phyloP scores from a whole-genome alignment of 1,140 invertebrate species.

The Micrasema minimum region DNA sequence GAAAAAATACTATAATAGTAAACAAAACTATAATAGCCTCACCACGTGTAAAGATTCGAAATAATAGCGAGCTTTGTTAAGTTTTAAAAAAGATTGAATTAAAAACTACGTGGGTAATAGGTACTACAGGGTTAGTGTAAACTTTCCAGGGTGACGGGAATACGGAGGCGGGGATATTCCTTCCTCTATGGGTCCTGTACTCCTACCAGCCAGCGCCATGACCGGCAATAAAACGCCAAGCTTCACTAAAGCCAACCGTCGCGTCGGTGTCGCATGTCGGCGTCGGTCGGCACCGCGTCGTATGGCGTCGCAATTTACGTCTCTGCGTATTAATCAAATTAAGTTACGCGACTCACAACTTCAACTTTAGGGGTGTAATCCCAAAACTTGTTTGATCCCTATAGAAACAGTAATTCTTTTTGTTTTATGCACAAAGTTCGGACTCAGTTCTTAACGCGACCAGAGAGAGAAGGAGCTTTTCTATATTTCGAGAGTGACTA shows the following conservation, averaged over 20 bases:
- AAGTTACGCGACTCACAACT: conserved; percentile 26
- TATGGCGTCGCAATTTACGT: conserved; percentile 23
- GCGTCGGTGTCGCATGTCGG: too few species aligned
- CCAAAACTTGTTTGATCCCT: conserved; percentile 33
- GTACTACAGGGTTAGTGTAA: too few species aligned
- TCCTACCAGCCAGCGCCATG: not conserved
- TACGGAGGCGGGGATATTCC: not conserved
- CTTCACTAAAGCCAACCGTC: conserved; percentile 24
- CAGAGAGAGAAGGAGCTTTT: too few species aligned
- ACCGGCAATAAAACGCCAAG: conserved; percentile 24
- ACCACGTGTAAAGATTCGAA: too few species aligned
- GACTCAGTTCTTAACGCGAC: conserved; percentile 15
- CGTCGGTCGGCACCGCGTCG: too few species aligned
- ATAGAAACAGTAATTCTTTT: conserved; percentile 38
- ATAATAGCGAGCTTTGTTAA: too few species aligned
- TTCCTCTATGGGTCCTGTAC: not conserved
- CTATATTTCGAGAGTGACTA: too few species aligned
- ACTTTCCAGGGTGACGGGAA: not conserved
- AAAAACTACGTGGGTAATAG: too few species aligned
- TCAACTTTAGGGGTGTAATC: conserved; percentile 18
- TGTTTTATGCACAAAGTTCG: conserved; percentile 36
- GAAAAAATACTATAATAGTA: too few species aligned
- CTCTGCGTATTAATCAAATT: conserved; percentile 36
- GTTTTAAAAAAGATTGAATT: too few species aligned
- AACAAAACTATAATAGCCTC: too few species aligned